These are phyloP conservation scores for Cygnus buccinator DNA, from an alignment of 2,113 vertebrate species.

Conservation along the genomic window DNA sequence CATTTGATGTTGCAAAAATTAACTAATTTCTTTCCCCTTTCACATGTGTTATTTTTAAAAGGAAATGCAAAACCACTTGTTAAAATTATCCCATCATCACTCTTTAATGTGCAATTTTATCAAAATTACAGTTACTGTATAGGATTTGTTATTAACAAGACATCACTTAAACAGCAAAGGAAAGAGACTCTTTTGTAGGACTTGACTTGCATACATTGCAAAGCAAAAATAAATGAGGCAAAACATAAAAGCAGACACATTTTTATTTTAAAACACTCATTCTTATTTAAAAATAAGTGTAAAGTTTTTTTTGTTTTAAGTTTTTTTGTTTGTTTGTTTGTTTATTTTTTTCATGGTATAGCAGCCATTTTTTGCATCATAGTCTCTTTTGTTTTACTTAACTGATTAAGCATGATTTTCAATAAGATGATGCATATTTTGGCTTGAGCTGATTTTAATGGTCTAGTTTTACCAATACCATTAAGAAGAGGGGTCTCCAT, in stretches of 20 bases:
- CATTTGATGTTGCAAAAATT: neutral
- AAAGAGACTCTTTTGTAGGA: neutral
- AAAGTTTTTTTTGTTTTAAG: neutral
- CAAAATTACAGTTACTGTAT: neutral
- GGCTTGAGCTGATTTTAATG: neutral
- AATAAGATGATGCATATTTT: neutral
- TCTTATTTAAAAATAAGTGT: neutral
- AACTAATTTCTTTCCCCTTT: neutral
- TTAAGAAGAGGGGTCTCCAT: neutral
- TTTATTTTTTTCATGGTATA: neutral
- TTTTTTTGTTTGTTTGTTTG: neutral
- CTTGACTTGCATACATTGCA: neutral
- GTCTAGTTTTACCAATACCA: too few relatives aligned
- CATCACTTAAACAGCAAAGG: fast-evolving
- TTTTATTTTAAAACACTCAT: neutral
- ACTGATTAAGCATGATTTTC: neutral
- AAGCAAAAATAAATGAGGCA: neutral
- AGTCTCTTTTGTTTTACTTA: neutral
- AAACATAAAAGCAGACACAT: neutral
- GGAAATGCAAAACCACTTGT: neutral
- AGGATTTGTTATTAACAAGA: neutral
- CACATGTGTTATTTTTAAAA: neutral
- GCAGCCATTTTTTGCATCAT: neutral
- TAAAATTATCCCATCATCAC: neutral
- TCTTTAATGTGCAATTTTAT: neutral